A percentile compares a stretch with the other conserved stretches of the same genome.
Conservation (phyloP, 2,888 invertebrate genomes). For the Busseola fusca region DNA sequence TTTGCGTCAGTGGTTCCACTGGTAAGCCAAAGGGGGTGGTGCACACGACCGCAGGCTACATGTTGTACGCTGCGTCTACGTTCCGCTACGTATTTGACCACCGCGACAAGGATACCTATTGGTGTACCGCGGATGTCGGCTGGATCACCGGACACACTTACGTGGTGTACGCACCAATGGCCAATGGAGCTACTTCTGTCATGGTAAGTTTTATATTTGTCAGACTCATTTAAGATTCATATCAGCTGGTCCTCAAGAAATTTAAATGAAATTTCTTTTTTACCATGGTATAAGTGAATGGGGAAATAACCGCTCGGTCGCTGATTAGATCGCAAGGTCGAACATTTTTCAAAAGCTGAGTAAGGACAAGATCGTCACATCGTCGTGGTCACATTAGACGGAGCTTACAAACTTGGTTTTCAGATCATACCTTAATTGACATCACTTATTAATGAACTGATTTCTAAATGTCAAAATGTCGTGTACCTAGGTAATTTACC, state of each 20-base stretch:
- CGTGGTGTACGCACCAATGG: slow-evolving; percentile 97
- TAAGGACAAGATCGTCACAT: not conserved
- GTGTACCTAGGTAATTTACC: not conserved
- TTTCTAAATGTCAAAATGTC: slow-evolving; percentile 6
- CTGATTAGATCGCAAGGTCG: not conserved
- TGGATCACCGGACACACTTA: slow-evolving; percentile 99
- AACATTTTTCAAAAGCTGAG: not conserved
- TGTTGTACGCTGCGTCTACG: slow-evolving; percentile 97
- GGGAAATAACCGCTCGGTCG: not conserved
- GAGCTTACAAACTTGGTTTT: slow-evolving; percentile 2
- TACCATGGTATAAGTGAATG: not conserved
- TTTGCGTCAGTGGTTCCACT: slow-evolving; percentile 93
- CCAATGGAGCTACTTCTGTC: slow-evolving; percentile 97
- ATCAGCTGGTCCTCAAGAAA: not conserved
- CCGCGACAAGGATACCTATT: slow-evolving; percentile 94
- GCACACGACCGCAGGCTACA: slow-evolving; percentile 98
- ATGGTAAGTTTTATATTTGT: slow-evolving; percentile 90
- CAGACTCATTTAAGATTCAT: not conserved
- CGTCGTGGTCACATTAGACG: no score
- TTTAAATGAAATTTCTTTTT: not conserved
- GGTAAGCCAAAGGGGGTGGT: slow-evolving; percentile 99
- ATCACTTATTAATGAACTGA: slow-evolving; percentile 5
- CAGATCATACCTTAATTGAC: not conserved
- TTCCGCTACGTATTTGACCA: slow-evolving; percentile 99
- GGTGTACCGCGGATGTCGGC: slow-evolving; percentile 98